These are phyloP conservation scores for Eulemur rubriventer DNA, from an alignment of 2,797 vertebrate genomes.

Conservation along the genomic window DNA sequence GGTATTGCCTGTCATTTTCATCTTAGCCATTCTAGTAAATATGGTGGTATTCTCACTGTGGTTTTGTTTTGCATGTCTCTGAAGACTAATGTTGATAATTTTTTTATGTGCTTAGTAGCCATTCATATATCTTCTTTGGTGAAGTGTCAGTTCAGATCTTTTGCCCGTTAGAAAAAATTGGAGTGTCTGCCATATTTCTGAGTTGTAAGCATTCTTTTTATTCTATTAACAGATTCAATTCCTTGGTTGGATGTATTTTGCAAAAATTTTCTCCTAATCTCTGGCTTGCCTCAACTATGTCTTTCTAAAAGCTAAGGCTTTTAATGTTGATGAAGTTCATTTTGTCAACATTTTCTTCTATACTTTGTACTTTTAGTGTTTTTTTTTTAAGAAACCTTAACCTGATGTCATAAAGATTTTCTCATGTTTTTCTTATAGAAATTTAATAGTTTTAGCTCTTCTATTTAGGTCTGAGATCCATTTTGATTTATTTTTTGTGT, in stretches of 20 bases:
- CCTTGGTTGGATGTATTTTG: neutral
- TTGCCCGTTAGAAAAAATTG: neutral
- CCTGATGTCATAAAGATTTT: neutral
- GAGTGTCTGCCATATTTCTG: neutral
- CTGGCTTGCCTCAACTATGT: neutral
- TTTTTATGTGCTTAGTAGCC: neutral
- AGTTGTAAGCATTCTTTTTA: constrained; percentile 24
- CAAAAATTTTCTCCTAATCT: neutral
- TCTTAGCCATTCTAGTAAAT: neutral
- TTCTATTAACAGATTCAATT: neutral
- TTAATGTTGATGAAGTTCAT: neutral
- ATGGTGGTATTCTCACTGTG: neutral
- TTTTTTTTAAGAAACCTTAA: neutral
- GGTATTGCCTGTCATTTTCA: neutral
- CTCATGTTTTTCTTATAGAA: neutral
- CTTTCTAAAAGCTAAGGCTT: neutral
- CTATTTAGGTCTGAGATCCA: neutral
- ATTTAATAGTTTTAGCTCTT: neutral
- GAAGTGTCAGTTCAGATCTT: neutral
- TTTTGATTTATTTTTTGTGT: constrained; percentile 47
- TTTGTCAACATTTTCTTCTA: neutral
- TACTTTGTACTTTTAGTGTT: neutral
- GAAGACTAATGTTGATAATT: neutral
- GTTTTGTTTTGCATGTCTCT: neutral
- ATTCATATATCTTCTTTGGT: neutral